Percentiles rank a stretch among this genome's conserved stretches.
Conservation (phyloP, 2,797 vertebrate genomes). For the Spondyliosoma cantharus region DNA sequence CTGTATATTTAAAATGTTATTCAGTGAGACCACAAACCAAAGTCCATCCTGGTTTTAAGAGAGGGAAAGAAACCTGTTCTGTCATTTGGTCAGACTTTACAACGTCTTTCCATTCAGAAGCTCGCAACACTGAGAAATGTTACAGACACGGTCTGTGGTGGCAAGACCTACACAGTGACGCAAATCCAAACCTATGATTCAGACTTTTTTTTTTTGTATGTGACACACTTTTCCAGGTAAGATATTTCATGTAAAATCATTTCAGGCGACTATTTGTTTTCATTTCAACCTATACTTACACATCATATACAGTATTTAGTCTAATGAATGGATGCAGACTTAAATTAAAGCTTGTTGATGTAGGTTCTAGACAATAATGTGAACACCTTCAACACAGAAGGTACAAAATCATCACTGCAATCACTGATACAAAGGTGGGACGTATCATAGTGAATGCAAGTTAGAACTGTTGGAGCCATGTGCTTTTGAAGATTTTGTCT, state of each 20-base stretch:
- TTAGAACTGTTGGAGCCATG: not conserved
- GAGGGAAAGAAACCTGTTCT: constrained; percentile 76
- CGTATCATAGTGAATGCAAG: not conserved
- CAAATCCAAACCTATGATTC: constrained; percentile 64
- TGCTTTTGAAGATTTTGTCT: too few species aligned
- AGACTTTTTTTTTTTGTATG: constrained; percentile 39
- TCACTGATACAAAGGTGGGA: not conserved
- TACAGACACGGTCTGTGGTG: constrained; percentile 75
- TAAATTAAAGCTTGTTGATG: not conserved
- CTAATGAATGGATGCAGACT: not conserved
- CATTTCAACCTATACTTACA: constrained; percentile 17
- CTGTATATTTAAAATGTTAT: constrained; percentile 77
- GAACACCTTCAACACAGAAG: not conserved
- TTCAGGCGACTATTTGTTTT: constrained; percentile 39
- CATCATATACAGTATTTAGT: not conserved
- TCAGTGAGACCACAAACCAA: constrained; percentile 79
- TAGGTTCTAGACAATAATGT: not conserved
- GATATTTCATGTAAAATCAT: constrained; percentile 46
- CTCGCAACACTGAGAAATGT: constrained; percentile 61
- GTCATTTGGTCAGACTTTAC: constrained; percentile 75
- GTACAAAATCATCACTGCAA: not conserved
- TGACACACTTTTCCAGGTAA: constrained; percentile 58
- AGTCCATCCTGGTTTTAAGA: constrained; percentile 76
- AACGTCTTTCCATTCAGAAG: constrained; percentile 75
- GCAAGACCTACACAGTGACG: constrained; percentile 74